phyloP scores from a whole-genome alignment of 2,888 invertebrate genomes.

The Agonopterix arenella region DNA sequence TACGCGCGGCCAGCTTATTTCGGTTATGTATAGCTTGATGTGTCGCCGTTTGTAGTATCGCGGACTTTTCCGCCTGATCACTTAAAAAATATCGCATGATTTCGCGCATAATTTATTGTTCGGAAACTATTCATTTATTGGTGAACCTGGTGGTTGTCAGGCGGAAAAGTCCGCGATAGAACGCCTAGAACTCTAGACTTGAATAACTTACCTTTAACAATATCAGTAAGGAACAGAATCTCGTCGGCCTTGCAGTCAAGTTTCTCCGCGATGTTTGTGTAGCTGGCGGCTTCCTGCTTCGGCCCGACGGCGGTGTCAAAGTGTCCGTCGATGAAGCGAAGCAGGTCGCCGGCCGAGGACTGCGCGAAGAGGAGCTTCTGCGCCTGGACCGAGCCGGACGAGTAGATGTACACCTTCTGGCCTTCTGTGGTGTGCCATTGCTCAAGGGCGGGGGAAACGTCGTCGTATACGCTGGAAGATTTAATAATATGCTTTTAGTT shows the following conservation, averaged over 20 bases:
- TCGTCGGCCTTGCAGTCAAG: constrained; percentile 80
- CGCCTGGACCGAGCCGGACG: constrained; percentile 93
- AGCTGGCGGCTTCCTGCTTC: constrained; percentile 88
- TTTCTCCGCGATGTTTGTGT: constrained; percentile 83
- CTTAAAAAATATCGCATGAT: too few relatives aligned
- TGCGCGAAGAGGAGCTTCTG: constrained; percentile 91
- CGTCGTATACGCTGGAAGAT: constrained; percentile 87
- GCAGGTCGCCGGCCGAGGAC: constrained; percentile 86
- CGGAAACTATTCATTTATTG: too few relatives aligned
- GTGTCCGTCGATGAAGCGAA: constrained; percentile 83
- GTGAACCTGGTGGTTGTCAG: too few relatives aligned
- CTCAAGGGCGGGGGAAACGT: constrained; percentile 86
- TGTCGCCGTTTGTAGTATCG: too few relatives aligned
- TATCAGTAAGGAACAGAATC: constrained; percentile 92
- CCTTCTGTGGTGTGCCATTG: constrained; percentile 82
- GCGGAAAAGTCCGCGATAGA: too few relatives aligned
- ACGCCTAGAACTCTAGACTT: not conserved
- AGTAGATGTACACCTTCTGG: constrained; percentile 88
- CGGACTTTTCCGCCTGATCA: too few relatives aligned
- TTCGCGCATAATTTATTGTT: too few relatives aligned
- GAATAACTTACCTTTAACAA: constrained; percentile 80
- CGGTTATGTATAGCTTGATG: too few relatives aligned
- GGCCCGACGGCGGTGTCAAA: constrained; percentile 92
- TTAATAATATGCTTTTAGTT: too few relatives aligned
- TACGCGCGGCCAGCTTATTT: too few relatives aligned